Base-by-base conservation (phyloP, 2,113 vertebrate genomes). In the Phalacrocorax pelagicus region DNA sequence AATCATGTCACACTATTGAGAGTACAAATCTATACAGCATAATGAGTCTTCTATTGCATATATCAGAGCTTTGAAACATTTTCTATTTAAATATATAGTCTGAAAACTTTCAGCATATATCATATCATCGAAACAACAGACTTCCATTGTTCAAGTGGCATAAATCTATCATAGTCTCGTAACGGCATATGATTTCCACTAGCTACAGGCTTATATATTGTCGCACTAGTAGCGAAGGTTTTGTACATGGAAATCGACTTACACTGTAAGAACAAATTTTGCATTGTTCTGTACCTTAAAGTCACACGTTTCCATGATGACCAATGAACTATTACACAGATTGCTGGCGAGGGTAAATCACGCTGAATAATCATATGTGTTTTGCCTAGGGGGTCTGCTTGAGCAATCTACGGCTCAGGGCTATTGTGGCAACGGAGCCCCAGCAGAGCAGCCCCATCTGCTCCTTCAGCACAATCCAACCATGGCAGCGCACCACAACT, bases 101-200 rank as follows among this genome's bases (percentile, higher is more conserved):
- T 90, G 81, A 83, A 91, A 94, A 55, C 6, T 15, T 88, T 44
- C 69, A 58, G 80, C 11, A 0, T 97, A 96, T 97, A 93, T 98
- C 94, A 96, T 90, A 71, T 97, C 96, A 96, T 66, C 52, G 0
- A 30, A 93, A 96, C 93, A 97, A 97, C 95, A 98, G 93, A n/a
- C 96, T 92, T 54, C 86, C 95, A 96, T 97, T 98, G 95, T 98
- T 96, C 96, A 40, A 15, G 1, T 27, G 47, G 88, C 94, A 93
- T 92, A 95, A 96, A 95, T 96, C 92, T 93, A 81, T 95, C 96
- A 20, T 10, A 16, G 58, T 80, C 88, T 93, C 54, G 5, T 92
- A 96, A 86, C 85, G 92, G 67, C 90, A 91, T 47, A 40, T 74
- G 92, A 95, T 86, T 96, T 83, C 92, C 90, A 93, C 63, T 6